phyloP scores from a whole-genome alignment of 2,113 vertebrate genomes.

The Hymenochirus boettgeri region DNA sequence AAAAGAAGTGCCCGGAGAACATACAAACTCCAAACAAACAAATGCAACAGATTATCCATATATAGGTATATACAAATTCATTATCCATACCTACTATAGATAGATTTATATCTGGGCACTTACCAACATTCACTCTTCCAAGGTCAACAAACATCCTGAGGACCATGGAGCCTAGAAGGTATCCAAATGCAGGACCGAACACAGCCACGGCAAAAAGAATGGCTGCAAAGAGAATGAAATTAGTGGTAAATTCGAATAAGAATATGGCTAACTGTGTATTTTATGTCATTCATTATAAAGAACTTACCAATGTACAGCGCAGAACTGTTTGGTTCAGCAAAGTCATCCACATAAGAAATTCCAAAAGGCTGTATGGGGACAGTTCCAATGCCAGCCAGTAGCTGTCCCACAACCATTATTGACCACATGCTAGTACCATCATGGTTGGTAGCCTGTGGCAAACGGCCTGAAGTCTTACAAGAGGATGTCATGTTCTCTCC shows the following conservation, averaged over 20 bases:
- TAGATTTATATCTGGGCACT: slow-evolving; percentile 43
- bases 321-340: slow-evolving; percentile 80
- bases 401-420: slow-evolving; percentile 83
- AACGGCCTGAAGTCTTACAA: slow-evolving; percentile 15
- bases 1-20: too few species aligned
- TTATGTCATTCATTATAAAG: neutral
- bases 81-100: too few species aligned
- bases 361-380: slow-evolving; percentile 96
- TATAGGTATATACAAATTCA: too few species aligned
- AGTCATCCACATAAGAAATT: slow-evolving; percentile 92
- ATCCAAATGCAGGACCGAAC: slow-evolving; percentile 87
- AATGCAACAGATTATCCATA: too few species aligned
- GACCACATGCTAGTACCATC: slow-evolving; percentile 77
- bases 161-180: slow-evolving; percentile 79
- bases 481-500: slow-evolving; percentile 30
- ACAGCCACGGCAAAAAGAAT: slow-evolving; percentile 88
- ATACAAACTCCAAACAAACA: too few species aligned
- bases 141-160: slow-evolving; percentile 86
- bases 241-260: too few species aligned
- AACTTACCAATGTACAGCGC: slow-evolving; percentile 84
- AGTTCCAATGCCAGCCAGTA: slow-evolving; percentile 84
- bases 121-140: slow-evolving; percentile 68
- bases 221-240: slow-evolving; percentile 60
- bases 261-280: too few species aligned
- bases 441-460: slow-evolving; percentile 41